Conservation (phyloP, 2,113 vertebrate genomes). For the Bambusicola thoracicus region DNA sequence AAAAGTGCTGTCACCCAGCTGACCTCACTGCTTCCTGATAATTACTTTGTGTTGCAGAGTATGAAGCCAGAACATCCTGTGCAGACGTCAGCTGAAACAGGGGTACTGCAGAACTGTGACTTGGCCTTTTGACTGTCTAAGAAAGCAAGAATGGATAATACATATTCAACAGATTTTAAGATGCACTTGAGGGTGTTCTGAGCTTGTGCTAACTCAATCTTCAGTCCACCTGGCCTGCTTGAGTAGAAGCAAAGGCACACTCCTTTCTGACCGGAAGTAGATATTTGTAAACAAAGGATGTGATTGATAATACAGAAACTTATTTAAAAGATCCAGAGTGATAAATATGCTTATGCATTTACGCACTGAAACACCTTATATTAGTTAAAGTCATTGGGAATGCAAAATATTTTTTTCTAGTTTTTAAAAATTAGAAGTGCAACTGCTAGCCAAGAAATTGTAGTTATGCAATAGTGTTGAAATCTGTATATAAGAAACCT, state of each 20-base stretch:
- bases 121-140: not conserved
- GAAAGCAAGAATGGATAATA: not conserved
- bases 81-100: not conserved
- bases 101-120: not conserved
- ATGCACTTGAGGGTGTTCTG: not conserved
- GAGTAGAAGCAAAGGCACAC: not conserved
- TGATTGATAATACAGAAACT: not conserved
- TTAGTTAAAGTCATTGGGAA: not conserved
- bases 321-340: not conserved
- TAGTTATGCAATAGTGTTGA: not conserved
- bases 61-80: rapidly evolving
- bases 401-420: rapidly evolving
- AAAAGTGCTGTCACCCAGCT: not conserved
- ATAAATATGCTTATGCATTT: not conserved
- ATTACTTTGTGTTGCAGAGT: not conserved
- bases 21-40: not conserved
- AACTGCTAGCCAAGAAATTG: not conserved
- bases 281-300: not conserved
- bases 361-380: not conserved
- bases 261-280: not conserved
- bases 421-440: not conserved
- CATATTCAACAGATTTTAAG: not conserved
- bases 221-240: not conserved
- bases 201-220: not conserved
- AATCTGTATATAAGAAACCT: not conserved